Evolutionary conservation across 2,113 vertebrate genomes (phyloP).

Genomic region (Panthera tigris): DNA sequence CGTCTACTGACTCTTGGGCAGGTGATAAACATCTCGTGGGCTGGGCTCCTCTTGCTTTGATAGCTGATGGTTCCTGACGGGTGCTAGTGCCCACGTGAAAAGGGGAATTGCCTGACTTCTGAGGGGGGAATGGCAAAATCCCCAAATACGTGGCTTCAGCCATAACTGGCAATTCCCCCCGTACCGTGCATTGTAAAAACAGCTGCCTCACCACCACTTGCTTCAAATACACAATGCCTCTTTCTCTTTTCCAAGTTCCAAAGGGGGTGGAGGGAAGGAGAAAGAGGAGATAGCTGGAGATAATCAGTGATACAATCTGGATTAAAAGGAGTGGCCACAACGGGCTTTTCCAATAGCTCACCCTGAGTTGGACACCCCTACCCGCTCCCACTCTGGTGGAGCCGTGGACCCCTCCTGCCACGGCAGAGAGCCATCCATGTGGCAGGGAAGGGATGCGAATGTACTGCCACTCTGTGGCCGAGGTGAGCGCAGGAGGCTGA

Average conservation of each 20-base stretch:
- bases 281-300: background rate
- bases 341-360: background rate
- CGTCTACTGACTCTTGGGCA: background rate
- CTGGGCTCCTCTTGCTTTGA: background rate
- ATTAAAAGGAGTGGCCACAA: background rate
- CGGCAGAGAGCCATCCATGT: background rate
- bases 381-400: background rate
- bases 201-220: background rate
- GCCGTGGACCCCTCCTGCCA: background rate
- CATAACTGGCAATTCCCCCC: background rate
- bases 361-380: background rate
- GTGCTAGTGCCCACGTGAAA: background rate
- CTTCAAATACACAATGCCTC: background rate
- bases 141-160: background rate
- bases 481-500: background rate
- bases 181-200: background rate
- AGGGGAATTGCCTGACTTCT: background rate
- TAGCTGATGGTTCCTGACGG: background rate
- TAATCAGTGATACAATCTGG: background rate
- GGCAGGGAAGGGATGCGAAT: background rate
- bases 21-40: background rate
- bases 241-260: background rate
- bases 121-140: background rate
- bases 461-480: background rate
- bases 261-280: accelerated